These are phyloP conservation scores for Zoanthus sansibaricus DNA, from an alignment of 92 coral and sea anemone genomes.

Conservation along the genomic window DNA sequence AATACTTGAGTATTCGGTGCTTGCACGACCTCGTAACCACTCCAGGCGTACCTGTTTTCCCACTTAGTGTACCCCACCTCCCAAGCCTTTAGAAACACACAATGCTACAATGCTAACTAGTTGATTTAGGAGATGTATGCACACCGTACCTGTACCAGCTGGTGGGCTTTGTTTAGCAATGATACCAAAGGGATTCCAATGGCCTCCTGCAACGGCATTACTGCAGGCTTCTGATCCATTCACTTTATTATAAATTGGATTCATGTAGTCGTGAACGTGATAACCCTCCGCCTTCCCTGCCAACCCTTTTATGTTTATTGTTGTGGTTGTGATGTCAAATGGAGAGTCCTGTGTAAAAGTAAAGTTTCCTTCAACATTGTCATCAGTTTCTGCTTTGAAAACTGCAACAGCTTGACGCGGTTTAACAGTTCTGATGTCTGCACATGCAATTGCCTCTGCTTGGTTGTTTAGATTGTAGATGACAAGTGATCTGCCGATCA, in stretches of 20 bases:
- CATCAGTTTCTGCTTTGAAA: conserved; percentile 68
- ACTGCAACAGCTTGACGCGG: conserved; percentile 72
- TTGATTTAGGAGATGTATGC: not conserved
- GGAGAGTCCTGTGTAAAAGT: conserved; percentile 82
- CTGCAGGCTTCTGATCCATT: conserved; percentile 73
- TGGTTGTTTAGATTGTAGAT: conserved; percentile 60
- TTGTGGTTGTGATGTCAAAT: conserved; percentile 81
- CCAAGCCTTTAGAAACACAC: no score
- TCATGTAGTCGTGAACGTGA: conserved; percentile 92
- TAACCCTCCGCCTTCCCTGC: conserved; percentile 71
- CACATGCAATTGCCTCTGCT: conserved; percentile 73
- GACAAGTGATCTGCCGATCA: conserved; percentile 76
- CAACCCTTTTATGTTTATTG: conserved; percentile 68
- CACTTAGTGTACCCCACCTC: no score
- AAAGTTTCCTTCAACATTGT: conserved; percentile 80
- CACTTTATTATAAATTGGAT: conserved; percentile 67
- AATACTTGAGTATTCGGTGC: no score
- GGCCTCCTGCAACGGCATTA: conserved; percentile 69
- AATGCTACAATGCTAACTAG: no score
- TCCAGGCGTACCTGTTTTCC: no score
- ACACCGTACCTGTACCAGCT: conserved; percentile 71
- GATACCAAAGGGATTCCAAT: conserved; percentile 91
- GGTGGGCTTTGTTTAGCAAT: conserved; percentile 69
- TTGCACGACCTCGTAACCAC: no score
- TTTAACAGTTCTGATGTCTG: conserved; percentile 66